phyloP scores from a whole-genome alignment of 2,797 vertebrate genomes.

The Parotocinclus haroldoi region DNA sequence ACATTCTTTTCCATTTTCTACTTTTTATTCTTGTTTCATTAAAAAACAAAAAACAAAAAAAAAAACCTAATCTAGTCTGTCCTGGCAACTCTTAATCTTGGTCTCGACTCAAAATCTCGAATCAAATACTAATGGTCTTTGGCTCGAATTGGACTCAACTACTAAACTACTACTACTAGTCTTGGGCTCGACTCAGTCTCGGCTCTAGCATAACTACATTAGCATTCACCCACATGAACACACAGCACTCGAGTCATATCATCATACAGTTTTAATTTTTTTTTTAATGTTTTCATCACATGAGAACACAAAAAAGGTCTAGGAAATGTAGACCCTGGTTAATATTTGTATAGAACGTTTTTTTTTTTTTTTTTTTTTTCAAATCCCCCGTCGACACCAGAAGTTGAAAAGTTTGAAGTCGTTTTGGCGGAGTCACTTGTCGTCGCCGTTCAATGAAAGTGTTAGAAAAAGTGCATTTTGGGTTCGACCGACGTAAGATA shows the following conservation, averaged over 20 bases:
- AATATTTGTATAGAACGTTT: constrained; percentile 79
- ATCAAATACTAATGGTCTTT: too few species aligned
- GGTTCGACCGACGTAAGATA: constrained; percentile 77
- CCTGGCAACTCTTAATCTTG: too few species aligned
- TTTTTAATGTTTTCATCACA: constrained; percentile 82
- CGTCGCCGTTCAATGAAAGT: constrained; percentile 71
- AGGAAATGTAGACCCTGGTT: constrained; percentile 76
- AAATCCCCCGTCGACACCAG: constrained; percentile 64
- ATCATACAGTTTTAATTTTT: constrained; percentile 78
- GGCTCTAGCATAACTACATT: too few species aligned
- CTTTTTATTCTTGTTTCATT: too few species aligned
- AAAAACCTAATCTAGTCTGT: too few species aligned
- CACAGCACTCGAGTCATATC: constrained; percentile 52
- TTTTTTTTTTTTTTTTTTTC: constrained; percentile 57
- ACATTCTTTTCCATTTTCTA: too few species aligned
- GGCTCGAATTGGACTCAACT: too few species aligned
- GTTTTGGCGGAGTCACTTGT: constrained; percentile 72
- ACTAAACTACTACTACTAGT: too few species aligned
- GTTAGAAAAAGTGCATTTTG: constrained; percentile 81
- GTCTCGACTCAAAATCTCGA: too few species aligned
- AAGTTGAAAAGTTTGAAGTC: constrained; percentile 61
- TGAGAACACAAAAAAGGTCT: constrained; percentile 79
- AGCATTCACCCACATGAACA: not conserved
- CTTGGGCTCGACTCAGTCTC: too few species aligned
- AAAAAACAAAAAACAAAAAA: too few species aligned